A percentile compares a stretch with the other conserved stretches of the same genome.
These are phyloP conservation scores for Torymus aiolomorphi DNA, from an alignment of 2,888 invertebrate species.

Conservation along the genomic window DNA sequence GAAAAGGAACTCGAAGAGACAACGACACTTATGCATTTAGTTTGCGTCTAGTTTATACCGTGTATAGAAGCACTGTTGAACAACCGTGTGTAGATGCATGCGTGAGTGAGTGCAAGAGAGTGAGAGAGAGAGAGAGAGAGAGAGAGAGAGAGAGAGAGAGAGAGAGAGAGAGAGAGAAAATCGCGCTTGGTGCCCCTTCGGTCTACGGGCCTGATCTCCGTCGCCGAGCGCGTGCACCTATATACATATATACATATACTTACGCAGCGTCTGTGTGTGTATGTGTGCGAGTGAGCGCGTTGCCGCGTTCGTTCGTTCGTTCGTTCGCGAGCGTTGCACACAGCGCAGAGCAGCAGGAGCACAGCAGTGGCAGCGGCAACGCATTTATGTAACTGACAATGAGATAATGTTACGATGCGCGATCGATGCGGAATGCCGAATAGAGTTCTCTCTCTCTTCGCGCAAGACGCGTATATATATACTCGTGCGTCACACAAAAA, in stretches of 20 bases:
- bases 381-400: slow-evolving; percentile 52
- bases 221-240: slow-evolving; percentile 26
- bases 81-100: no score
- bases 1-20: slow-evolving; percentile 37
- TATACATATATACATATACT: not conserved
- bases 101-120: not conserved
- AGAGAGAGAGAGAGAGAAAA: not conserved
- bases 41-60: slow-evolving; percentile 23
- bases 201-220: slow-evolving; percentile 53
- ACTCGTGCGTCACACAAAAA: not conserved
- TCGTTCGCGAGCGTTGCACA: slow-evolving; percentile 9
- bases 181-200: slow-evolving; percentile 49
- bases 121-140: not conserved
- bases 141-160: not conserved
- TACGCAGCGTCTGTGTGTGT: no score
- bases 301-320: not conserved
- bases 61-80: no score
- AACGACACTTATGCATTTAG: slow-evolving; percentile 44
- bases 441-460: slow-evolving; percentile 30
- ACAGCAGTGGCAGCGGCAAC: not conserved
- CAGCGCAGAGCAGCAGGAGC: not conserved
- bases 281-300: no score
- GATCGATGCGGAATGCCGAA: slow-evolving; percentile 55
- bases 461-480: not conserved
- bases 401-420: slow-evolving; percentile 51